Percentiles rank a stretch among this genome's conserved stretches.
Evolutionary conservation across 2,797 vertebrate genomes (phyloP).

Genomic region (Brachyalestes nurse): DNA sequence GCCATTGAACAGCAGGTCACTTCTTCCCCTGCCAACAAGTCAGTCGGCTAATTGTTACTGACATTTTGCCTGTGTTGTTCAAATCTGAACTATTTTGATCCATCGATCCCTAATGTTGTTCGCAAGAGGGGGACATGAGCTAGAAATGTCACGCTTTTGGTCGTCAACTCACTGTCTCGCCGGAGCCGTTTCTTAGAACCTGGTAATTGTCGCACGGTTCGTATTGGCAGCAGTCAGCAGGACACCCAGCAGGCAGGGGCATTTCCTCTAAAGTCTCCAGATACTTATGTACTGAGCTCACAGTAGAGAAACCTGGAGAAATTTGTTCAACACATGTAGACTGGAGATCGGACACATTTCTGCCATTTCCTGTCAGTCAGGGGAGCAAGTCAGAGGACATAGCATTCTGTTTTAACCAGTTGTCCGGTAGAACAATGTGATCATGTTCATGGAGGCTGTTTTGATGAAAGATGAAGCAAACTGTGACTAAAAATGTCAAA

Average conservation of each 20-base stretch:
- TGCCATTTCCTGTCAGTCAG: neutral
- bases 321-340: neutral
- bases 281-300: slow-evolving; percentile 44
- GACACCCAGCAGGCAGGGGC: slow-evolving; percentile 58
- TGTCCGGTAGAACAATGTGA: neutral
- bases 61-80: slow-evolving; percentile 78
- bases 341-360: neutral
- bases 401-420: neutral
- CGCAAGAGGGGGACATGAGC: slow-evolving; percentile 59
- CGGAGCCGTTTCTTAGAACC: slow-evolving; percentile 59
- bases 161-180: slow-evolving; percentile 63
- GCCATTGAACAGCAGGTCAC: slow-evolving; percentile 77
- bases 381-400: neutral
- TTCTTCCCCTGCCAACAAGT: slow-evolving; percentile 65
- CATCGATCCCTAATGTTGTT: slow-evolving; percentile 70
- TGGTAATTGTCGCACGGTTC: slow-evolving; percentile 68
- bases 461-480: slow-evolving; percentile 4
- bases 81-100: slow-evolving; percentile 72
- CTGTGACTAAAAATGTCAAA: slow-evolving; percentile 15
- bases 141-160: slow-evolving; percentile 73
- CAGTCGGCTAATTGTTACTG: slow-evolving; percentile 80
- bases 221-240: slow-evolving; percentile 62
- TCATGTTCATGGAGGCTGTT: neutral
- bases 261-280: slow-evolving; percentile 52
- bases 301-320: slow-evolving; percentile 14